Percentiles rank a stretch among this genome's conserved stretches.
Evolutionary conservation across 1,140 invertebrate genomes (phyloP).

Genomic region (Megalonaias nervosa): DNA sequence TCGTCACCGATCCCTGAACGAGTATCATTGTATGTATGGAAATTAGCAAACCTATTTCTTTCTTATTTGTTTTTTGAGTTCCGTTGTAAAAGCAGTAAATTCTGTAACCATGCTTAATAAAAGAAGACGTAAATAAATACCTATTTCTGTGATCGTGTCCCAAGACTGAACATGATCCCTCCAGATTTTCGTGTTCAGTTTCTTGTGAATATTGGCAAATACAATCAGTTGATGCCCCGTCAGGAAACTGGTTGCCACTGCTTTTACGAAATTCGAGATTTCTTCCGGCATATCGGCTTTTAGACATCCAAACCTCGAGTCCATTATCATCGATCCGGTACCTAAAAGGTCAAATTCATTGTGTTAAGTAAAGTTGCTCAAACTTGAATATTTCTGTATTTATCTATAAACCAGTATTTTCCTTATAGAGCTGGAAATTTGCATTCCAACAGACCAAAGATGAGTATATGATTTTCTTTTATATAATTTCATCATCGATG

Average conservation of each 20-base stretch:
- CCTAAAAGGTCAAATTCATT: constrained; percentile 35
- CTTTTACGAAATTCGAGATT: constrained; percentile 47
- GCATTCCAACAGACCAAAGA: no score
- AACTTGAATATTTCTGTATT: no score
- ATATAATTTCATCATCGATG: no score
- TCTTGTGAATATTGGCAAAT: constrained; percentile 50
- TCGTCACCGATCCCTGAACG: no score
- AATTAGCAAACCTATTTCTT: no score
- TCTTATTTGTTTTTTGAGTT: no score
- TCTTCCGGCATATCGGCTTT: constrained; percentile 39
- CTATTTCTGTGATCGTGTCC: constrained; percentile 51
- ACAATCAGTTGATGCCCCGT: constrained; percentile 54
- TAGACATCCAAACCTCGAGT: constrained; percentile 50
- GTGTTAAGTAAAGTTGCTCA: neutral
- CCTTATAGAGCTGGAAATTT: no score
- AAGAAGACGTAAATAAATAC: constrained; percentile 24
- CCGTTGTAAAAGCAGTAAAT: no score
- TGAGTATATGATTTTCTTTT: no score
- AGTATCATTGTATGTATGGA: no score
- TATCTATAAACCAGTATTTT: no score
- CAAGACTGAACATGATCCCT: constrained; percentile 49
- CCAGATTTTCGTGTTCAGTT: constrained; percentile 51
- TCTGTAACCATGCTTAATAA: neutral
- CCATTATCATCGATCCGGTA: constrained; percentile 45
- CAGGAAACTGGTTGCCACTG: constrained; percentile 50